Evolutionary conservation across 2,888 invertebrate genomes (phyloP).

Genomic region (Bembecia ichneumoniformis): DNA sequence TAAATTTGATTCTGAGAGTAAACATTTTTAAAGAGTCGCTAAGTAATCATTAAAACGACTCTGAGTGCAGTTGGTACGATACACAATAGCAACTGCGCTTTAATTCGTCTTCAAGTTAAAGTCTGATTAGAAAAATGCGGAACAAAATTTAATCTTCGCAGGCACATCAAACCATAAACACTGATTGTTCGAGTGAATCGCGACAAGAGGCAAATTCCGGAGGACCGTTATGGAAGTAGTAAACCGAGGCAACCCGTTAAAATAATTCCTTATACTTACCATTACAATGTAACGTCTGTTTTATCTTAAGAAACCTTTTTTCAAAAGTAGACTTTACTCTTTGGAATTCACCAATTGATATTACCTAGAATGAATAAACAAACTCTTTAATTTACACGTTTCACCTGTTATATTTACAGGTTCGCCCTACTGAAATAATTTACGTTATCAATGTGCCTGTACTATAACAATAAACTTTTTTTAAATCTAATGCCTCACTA

Average conservation of each 20-base stretch:
- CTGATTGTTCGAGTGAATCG: conserved; percentile 20
- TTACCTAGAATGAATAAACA: neutral
- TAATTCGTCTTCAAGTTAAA: too few species aligned
- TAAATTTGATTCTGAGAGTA: too few species aligned
- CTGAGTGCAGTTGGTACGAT: too few species aligned
- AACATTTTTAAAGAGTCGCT: too few species aligned
- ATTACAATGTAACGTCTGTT: conserved; percentile 19
- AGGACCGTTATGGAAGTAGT: conserved; percentile 23
- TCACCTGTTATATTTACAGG: too few species aligned
- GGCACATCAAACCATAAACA: conserved; percentile 23
- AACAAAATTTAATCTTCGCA: conserved; percentile 18
- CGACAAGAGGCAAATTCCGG: conserved; percentile 15
- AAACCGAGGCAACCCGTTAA: conserved; percentile 17
- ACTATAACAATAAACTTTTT: too few species aligned
- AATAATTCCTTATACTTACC: conserved; percentile 18
- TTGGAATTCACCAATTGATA: neutral
- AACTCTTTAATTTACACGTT: too few species aligned
- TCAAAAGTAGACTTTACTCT: neutral
- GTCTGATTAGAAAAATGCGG: neutral
- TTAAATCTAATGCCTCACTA: too few species aligned
- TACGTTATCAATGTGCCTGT: too few species aligned
- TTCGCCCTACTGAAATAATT: too few species aligned
- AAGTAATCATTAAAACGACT: too few species aligned
- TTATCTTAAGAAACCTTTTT: conserved; percentile 9
- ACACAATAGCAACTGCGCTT: too few species aligned